phyloP scores from a whole-genome alignment of 2,797 vertebrate genomes.

The Rachycentron canadum region DNA sequence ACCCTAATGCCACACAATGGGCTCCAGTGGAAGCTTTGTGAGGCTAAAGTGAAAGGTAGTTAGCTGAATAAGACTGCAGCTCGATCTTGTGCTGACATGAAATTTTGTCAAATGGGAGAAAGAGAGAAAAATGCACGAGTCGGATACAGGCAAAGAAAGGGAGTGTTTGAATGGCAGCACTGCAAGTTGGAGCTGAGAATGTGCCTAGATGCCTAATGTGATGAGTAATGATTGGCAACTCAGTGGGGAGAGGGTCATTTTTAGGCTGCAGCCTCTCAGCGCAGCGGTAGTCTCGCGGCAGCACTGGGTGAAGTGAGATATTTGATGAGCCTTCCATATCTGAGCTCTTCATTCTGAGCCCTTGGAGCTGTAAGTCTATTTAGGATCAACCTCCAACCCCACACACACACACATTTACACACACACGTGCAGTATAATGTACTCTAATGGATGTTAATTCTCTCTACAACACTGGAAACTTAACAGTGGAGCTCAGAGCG shows the following conservation, averaged over 20 bases:
- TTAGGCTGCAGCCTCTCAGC: conserved; percentile 49
- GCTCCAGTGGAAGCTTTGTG: conserved; percentile 14
- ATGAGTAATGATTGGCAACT: conserved; percentile 61
- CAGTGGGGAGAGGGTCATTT: conserved; percentile 52
- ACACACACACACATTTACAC: conserved; percentile 10
- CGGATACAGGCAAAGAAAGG: conserved; percentile 21
- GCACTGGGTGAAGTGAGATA: conserved; percentile 17
- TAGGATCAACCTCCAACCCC: conserved; percentile 38
- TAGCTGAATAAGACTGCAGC: conserved; percentile 8
- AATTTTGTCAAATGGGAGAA: conserved; percentile 5
- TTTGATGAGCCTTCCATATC: conserved; percentile 63
- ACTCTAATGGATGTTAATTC: conserved; percentile 67
- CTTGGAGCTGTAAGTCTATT: conserved; percentile 38
- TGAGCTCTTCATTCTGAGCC: conserved; percentile 20
- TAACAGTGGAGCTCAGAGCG: conserved; percentile 53
- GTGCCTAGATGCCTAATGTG: conserved; percentile 39
- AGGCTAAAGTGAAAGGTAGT: conserved; percentile 14
- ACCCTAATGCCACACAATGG: conserved; percentile 20
- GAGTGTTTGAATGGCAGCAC: conserved; percentile 2
- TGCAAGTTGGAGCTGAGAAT: conserved; percentile 10
- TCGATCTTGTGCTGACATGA: not conserved
- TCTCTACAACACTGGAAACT: conserved; percentile 47
- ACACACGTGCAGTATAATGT: conserved; percentile 21
- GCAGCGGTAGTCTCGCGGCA: conserved; percentile 30
- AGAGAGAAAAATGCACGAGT: not conserved